Evolutionary conservation across 2,797 vertebrate species (phyloP).

Genomic region (Threskiornis aethiopicus): DNA sequence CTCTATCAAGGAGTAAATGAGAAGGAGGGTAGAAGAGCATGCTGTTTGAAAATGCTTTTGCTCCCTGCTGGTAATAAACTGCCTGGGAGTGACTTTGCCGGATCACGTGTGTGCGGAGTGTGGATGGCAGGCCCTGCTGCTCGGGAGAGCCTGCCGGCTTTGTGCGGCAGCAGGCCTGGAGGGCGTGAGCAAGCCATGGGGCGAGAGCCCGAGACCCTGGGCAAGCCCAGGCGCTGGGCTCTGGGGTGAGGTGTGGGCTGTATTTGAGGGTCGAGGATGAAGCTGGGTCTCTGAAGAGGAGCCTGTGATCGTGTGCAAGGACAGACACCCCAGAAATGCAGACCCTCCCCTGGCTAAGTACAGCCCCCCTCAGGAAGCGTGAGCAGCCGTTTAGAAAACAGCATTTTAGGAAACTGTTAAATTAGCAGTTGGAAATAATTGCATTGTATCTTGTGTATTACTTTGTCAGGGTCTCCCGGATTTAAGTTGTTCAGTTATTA

Average conservation of each 20-base stretch:
- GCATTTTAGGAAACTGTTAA: background rate
- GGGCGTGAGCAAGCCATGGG: background rate
- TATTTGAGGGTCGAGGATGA: rapidly evolving
- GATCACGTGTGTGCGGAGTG: background rate
- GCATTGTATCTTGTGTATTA: background rate
- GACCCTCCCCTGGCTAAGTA: background rate
- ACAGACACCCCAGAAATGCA: background rate
- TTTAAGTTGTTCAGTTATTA: background rate
- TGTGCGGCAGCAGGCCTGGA: rapidly evolving
- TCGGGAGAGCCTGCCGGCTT: rapidly evolving
- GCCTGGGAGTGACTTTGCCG: background rate
- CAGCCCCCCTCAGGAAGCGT: background rate
- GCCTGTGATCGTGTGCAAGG: background rate
- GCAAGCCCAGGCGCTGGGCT: rapidly evolving
- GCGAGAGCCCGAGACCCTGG: background rate
- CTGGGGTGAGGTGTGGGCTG: background rate
- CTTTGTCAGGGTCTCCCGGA: background rate
- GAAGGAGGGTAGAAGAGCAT: background rate
- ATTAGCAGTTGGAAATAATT: background rate
- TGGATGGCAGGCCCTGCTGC: background rate
- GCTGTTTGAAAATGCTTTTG: background rate
- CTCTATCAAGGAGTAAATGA: background rate
- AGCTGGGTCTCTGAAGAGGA: background rate
- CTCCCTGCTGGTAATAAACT: background rate
- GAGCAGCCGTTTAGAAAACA: background rate